Evolutionary conservation across 1,140 invertebrate species (phyloP), one percentile per base, ranked within the genome.

Genomic region (Ips typographus): DNA sequence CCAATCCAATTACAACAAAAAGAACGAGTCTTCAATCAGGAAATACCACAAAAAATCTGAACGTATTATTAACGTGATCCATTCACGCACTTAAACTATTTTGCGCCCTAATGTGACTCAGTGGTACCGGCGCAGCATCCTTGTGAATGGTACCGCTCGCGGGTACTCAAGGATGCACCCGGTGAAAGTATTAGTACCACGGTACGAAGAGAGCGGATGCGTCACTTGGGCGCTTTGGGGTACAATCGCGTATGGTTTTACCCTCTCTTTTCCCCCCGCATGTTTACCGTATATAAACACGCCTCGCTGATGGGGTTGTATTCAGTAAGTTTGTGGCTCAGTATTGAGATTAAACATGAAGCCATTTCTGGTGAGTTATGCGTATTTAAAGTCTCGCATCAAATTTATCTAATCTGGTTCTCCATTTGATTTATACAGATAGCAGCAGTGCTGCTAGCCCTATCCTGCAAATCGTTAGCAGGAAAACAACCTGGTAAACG

Each of bases 401-500:
- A 58, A n/a, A 3, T 55, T 1, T 53, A 36, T 63, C 42, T 42
- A 40, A 60, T 41, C 56, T 59, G 8, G 57, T 63, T 60, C 68
- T 61, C 38, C 36, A 36, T 59, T 40, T 55, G 5, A 38, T n/a
- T 55, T 22, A 70, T 74, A 58, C 65, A 79, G 78, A 68, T 80
- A 58, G 71, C 70, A 53, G 68, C 73, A 38, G 40, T 76, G 51
- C 8, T 77, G 38, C 68, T 80, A 52, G 77, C 77, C 70, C 72
- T 78, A 57, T 60, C 64, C 57, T 65, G 71, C 51, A 68, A 56
- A 55, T 40, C 61, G 47, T 73, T 72, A 60, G 77, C 73, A 55
- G 73, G 73, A 55, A 72, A 72, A 49, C 71, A 64, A 6, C 74
- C 72, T 55, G 76, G 75, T 52, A 78, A 78, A 64, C 72, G 78